Conservation (phyloP, 35 echinoderm and acorn worm species). For the Strongylocentrotus purpuratus region DNA sequence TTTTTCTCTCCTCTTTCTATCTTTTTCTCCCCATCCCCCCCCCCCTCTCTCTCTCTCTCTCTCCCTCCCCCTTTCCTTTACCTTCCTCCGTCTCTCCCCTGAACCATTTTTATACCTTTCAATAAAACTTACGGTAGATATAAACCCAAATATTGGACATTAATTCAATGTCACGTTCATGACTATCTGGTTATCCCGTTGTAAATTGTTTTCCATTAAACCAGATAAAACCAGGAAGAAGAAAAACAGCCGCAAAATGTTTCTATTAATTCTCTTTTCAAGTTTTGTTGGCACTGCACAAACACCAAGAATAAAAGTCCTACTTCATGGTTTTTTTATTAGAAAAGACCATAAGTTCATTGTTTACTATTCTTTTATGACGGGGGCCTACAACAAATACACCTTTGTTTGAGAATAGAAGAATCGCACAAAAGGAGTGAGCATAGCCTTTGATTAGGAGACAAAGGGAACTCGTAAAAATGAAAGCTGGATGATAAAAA, state of each 20-base stretch:
- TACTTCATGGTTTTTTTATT: background rate
- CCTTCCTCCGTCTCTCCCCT: background rate
- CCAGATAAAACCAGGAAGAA: background rate
- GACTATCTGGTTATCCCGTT: background rate
- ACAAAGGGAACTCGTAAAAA: background rate
- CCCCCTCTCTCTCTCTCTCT: background rate
- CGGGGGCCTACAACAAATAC: background rate
- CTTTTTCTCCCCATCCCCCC: background rate
- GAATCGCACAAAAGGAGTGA: background rate
- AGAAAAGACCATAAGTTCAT: background rate
- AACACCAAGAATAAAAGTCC: background rate
- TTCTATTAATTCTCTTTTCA: slow-evolving; percentile 4
- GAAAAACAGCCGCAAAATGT: background rate
- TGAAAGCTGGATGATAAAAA: slow-evolving; percentile 19
- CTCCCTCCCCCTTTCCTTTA: background rate
- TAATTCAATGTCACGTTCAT: background rate
- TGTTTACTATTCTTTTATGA: slow-evolving; percentile 9
- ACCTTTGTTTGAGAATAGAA: background rate
- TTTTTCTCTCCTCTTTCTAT: background rate
- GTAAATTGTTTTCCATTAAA: background rate
- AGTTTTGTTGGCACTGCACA: background rate
- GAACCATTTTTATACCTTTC: background rate
- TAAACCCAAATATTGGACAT: background rate
- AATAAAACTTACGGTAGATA: background rate
- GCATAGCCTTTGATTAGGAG: background rate